Percentiles rank a stretch among this genome's conserved stretches.
phyloP scores from a whole-genome alignment of 2,113 vertebrate genomes.

The Apteryx mantelli region DNA sequence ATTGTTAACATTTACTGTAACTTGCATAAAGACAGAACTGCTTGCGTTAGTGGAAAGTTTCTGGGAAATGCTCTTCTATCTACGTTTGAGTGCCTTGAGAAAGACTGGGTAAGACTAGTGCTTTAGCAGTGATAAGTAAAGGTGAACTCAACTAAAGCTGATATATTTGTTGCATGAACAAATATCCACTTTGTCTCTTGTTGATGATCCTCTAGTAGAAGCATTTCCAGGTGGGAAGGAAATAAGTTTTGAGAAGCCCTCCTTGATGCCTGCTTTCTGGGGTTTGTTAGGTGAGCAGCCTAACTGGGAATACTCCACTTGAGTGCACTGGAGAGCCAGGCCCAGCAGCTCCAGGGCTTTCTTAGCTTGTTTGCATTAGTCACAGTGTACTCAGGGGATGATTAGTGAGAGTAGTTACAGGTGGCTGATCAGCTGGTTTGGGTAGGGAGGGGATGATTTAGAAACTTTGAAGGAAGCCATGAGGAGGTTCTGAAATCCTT shows the following conservation, averaged over 20 bases:
- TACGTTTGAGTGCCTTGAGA: fast-evolving
- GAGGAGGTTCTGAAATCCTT: neutral
- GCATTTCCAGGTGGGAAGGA: neutral
- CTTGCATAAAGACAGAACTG: neutral
- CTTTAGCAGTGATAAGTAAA: neutral
- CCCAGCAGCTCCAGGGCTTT: neutral
- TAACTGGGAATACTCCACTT: neutral
- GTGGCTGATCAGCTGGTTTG: neutral
- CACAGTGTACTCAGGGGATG: neutral
- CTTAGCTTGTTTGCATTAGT: neutral
- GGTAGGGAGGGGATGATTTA: neutral
- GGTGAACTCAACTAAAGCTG: neutral
- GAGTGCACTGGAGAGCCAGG: neutral
- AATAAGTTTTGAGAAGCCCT: neutral
- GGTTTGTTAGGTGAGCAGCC: neutral
- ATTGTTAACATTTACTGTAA: neutral
- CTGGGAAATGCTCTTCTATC: neutral
- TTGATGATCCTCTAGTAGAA: neutral
- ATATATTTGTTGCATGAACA: neutral
- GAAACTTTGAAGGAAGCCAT: neutral
- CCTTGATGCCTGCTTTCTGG: neutral
- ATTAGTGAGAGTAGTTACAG: neutral
- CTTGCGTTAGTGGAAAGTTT: neutral
- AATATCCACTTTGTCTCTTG: neutral
- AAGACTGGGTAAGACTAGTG: neutral